These are phyloP conservation scores for Manacus vitellinus DNA, from an alignment of 2,113 vertebrate genomes.

Conservation along the genomic window DNA sequence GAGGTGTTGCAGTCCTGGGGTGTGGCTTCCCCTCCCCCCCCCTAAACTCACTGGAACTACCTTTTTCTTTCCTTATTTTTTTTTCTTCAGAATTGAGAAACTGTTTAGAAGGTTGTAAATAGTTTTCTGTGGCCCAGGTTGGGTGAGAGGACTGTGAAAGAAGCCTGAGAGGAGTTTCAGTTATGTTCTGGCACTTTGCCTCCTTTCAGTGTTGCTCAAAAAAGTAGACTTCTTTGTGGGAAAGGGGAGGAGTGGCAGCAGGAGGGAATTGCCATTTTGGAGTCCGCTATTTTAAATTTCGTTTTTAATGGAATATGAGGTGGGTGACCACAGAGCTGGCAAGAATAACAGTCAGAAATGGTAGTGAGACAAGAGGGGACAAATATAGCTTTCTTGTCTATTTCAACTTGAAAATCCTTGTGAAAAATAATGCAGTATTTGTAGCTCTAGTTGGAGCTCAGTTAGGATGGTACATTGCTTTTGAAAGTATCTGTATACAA, in stretches of 20 bases:
- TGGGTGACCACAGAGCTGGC: neutral
- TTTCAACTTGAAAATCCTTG: neutral
- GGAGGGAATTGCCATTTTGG: neutral
- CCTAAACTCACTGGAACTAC: neutral
- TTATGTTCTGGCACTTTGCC: neutral
- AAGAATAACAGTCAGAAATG: neutral
- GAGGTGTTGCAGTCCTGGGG: neutral
- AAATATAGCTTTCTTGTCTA: neutral
- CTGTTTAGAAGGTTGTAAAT: neutral
- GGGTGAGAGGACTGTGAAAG: neutral
- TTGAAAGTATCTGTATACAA: neutral
- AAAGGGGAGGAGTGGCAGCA: neutral
- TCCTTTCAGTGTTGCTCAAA: slow-evolving; percentile 13
- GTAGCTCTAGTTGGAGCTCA: neutral
- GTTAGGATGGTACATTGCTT: neutral
- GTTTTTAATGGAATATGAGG: slow-evolving; percentile 10
- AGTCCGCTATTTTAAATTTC: slow-evolving; percentile 8
- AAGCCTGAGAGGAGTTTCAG: neutral
- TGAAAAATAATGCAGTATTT: neutral
- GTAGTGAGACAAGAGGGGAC: neutral
- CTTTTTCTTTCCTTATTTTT: neutral
- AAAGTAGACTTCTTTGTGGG: slow-evolving; percentile 50
- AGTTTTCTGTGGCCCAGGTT: neutral
- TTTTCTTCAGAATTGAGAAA: neutral
- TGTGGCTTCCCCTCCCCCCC: accelerated